Conservation (phyloP, 2,113 vertebrate species). For the Sitta europaea region DNA sequence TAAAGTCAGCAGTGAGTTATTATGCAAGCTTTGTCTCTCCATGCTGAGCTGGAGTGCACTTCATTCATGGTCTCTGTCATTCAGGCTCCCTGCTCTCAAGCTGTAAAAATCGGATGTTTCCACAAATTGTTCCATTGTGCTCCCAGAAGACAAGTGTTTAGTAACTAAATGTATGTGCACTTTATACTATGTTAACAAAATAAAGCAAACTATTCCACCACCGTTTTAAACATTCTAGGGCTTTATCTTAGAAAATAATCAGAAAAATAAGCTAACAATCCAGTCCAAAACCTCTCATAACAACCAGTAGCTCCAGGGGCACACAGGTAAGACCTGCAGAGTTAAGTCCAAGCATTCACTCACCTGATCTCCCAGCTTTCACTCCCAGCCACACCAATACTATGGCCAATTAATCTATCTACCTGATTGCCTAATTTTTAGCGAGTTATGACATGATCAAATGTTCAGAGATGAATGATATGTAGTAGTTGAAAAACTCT, state of each 20-base stretch:
- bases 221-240: not conserved
- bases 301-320: not conserved
- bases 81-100: not conserved
- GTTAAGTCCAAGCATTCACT: not conserved
- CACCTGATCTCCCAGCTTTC: not conserved
- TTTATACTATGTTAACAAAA: not conserved
- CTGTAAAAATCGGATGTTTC: not conserved
- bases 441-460: not conserved
- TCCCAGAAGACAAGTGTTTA: not conserved
- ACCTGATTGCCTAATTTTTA: not conserved
- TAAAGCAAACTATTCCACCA: not conserved
- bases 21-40: not conserved
- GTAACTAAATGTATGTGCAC: not conserved
- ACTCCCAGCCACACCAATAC: not conserved
- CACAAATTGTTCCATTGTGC: not conserved
- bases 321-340: not conserved
- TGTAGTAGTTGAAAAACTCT: not conserved
- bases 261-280: not conserved
- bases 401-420: not conserved
- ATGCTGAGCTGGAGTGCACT: not conserved
- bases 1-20: not conserved
- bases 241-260: not conserved
- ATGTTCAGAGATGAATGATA: not conserved
- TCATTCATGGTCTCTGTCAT: not conserved
- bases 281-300: not conserved